Base-by-base conservation (phyloP, 2,888 invertebrate species). In the Cheiracanthium punctorium region DNA sequence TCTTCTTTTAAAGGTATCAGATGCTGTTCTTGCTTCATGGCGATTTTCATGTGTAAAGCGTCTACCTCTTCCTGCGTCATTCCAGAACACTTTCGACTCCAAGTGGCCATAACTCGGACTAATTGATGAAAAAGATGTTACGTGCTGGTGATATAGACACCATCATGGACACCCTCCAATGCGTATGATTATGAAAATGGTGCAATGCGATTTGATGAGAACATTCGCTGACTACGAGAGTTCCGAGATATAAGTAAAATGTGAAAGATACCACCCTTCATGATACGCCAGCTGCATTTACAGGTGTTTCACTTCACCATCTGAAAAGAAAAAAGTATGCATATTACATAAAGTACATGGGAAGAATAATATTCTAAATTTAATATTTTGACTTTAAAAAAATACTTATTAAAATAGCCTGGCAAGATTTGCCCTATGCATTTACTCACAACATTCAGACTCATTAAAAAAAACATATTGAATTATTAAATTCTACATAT, bases 1-100 rank as follows among this genome's bases (percentile, higher is more conserved):
- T 97, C 96, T 91, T 96, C 96, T 92, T 96, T 96, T 88, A 96
- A 93, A 0, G 96, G 96, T 90, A 95, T 94, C 90, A 96, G 93
- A 91, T 96, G 95, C 74, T 95, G 93, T 91, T 95, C 95, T 92
- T 96, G 96, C 88, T 95, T 94, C 90, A 94, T 94, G 90, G 95
- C 93, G 89, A 95, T 94, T 91, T 95, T 94, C 91, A 95, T 95
- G 90, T 95, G 93, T 91, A 95, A 95, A 90, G 93, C 94, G 89
- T 94, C 94, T 70, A 92, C 92, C 37, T 84, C 84, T 43, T 80
- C 82, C 24, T 84, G 81, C 7, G 87, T 79, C 87, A 87, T 87
- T 17, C 82, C 82, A 28, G 77, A 29, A 32, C 85, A 86, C 69
- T 73, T 77, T 28, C 87, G 30, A 20, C 32, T 77, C 81, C 81